These are phyloP conservation scores for Brachionus manjavacas DNA, from an alignment of 1,140 invertebrate genomes.

Conservation along the genomic window DNA sequence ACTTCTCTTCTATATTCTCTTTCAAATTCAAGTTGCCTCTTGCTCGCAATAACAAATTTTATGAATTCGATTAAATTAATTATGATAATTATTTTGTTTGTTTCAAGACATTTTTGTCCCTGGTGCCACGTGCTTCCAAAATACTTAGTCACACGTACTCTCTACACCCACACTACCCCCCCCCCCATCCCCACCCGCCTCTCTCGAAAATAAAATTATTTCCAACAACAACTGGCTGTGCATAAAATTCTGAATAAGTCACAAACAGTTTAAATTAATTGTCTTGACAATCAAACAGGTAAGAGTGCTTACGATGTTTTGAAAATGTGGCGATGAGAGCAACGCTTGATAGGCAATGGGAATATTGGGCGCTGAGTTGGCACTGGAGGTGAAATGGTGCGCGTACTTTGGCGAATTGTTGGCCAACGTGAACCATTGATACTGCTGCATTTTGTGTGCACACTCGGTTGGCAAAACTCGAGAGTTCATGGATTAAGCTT, in stretches of 20 bases:
- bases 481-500: neutral
- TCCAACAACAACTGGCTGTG: neutral
- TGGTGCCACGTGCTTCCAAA: neutral
- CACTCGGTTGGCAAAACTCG: neutral
- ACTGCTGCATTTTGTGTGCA: neutral
- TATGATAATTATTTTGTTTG: conserved; percentile 20
- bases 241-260: neutral
- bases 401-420: neutral
- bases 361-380: neutral
- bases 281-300: neutral
- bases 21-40: conserved; percentile 7
- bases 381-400: neutral
- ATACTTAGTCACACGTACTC: neutral
- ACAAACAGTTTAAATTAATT: neutral
- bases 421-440: neutral
- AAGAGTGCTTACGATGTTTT: neutral
- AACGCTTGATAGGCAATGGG: neutral
- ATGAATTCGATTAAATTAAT: conserved; percentile 25
- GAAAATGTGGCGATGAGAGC: neutral
- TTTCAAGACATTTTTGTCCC: neutral
- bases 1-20: conserved; percentile 1
- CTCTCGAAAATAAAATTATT: neutral
- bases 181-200: neutral
- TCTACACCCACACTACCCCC: neutral
- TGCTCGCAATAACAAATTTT: neutral